Percentiles rank a stretch among this genome's conserved stretches.
Conservation (phyloP, 1,140 invertebrate species). For the Meloidogyne exigua region DNA sequence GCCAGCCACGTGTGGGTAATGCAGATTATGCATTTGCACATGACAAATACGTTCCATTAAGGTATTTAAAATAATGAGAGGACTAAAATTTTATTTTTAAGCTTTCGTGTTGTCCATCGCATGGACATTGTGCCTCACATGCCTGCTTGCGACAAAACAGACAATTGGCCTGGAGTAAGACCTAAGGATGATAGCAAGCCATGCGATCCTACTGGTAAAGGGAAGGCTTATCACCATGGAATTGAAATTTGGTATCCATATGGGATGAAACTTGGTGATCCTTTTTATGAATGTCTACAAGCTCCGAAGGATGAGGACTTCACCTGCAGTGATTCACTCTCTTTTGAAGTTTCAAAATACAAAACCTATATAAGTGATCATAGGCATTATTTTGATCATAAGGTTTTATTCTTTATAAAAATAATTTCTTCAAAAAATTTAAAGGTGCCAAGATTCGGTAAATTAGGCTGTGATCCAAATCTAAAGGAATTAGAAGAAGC, state of each 20-base stretch:
- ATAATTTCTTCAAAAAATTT: not conserved
- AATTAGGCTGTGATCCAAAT: conserved; percentile 33
- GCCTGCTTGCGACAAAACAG: conserved; percentile 37
- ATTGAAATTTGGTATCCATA: conserved; percentile 44
- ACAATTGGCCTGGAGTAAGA: conserved; percentile 1
- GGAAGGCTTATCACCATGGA: conserved; percentile 43
- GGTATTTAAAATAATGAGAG: conserved; percentile 22
- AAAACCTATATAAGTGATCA: conserved; percentile 48
- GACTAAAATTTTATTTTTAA: conserved; percentile 14
- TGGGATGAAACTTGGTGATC: conserved; percentile 8
- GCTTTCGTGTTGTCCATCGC: conserved; percentile 46
- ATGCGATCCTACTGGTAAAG: conserved; percentile 29
- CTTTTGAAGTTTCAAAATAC: conserved; percentile 38
- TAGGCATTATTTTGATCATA: conserved; percentile 49
- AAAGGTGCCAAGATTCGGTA: conserved; percentile 32
- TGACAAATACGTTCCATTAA: conserved; percentile 44
- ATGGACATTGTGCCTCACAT: conserved; percentile 48
- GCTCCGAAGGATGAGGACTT: conserved; percentile 45
- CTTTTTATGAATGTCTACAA: conserved; percentile 44
- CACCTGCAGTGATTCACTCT: conserved; percentile 37
- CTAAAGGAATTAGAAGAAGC: not conserved
- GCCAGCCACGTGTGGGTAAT: conserved; percentile 46
- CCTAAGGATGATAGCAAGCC: conserved; percentile 33
- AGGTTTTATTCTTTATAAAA: conserved; percentile 23
- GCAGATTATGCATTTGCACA: conserved; percentile 37